Base-by-base conservation (phyloP, 2,888 invertebrate species). In the Dicycla oo region DNA sequence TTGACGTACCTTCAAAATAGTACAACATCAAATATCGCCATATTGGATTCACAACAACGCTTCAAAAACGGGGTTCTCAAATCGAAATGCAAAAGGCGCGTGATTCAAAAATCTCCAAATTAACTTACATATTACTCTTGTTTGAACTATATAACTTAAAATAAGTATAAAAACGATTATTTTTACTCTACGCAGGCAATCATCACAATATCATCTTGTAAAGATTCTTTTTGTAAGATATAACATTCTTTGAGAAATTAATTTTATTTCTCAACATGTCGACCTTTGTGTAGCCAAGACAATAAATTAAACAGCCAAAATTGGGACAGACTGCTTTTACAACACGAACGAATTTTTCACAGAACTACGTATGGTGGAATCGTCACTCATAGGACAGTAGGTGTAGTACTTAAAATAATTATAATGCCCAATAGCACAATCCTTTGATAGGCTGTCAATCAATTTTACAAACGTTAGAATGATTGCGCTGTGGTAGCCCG, bases 21-120 rank as follows among this genome's bases (percentile, higher is more conserved):
- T 94, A 94, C 93, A 96, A 96, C 96, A 96, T 96, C 95, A 95
- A 95, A 93, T 95, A 94, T 94, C 97, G 97, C 97, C 97, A 97
- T 97, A 96, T 97, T 97, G 97, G 96, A 97, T 97, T 96, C 97
- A 97, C 97, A 97, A 97, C 97, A 97, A 97, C 97, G 97, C 97
- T 96, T 97, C 94, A 96, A 96, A 96, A 90, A 88, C 87, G 96
- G 96, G 96, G 96, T 95, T 96, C 95, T 91, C 96, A 94, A 93
- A 91, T 90, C 83, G 86, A 91, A 89, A 63, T 74, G 54, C 66
- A 86, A 90, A 89, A 84, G 75, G 96, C 94, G 95, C 91, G 82
- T 88, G 87, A 84, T 93, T 88, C 86, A 94, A 94, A 76, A 67
- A 64, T 20, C 43, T 47, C 7, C 8, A 34, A 54, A 40, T 66